Base-by-base conservation (phyloP, 2,888 invertebrate species). In the Epicampocera succincta region DNA sequence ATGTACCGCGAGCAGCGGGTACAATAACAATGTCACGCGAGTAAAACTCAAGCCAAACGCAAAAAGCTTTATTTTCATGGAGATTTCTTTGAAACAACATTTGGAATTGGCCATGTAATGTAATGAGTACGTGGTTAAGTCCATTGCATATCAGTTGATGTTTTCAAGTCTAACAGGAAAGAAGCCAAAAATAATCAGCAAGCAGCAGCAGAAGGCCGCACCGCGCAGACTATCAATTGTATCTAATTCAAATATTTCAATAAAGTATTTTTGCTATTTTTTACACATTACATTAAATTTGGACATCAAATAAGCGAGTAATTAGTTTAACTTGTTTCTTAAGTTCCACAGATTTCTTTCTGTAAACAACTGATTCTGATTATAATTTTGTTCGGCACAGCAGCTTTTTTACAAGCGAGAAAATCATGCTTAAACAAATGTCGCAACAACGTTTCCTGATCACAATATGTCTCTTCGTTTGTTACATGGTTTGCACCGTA, bases 121-220 rank as follows among this genome's bases (percentile, higher is more conserved):
- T n/a, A n/a, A n/a, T n/a, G n/a, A 71, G 17, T 58, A 42, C 50
- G 50, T 72, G 77, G 65, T 44, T 65, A 50, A 72, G 58, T 4
- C 42, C 29, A 56, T 19, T 44, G 38, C 33, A 69, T 65, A 56
- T 82, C 78, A 82, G 78, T 82, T 78, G 74, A 66, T 69, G 60
- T 78, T 78, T 78, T 82, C 74, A 78, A 78, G 82, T 78, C 82
- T 74, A 82, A 74, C 74, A 74, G 82, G 69, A 82, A 78, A 82
- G 82, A 78, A 74, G 78, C 38, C 65, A 56, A 60, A 65, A 69
- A 42, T 78, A 71, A 19, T 58, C 42, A 44, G 61, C 48, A 61
- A 12, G 5, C n/a, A 65, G 29, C 3, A 29, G n/a, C n/a, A 29
- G 52, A 65, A 71, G 71, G 42, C 71, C 56, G 42, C 40, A 69